Evolutionary conservation across 2,113 vertebrate species (phyloP), one percentile per base, ranked within the genome.

Genomic region (Gulo gulo): DNA sequence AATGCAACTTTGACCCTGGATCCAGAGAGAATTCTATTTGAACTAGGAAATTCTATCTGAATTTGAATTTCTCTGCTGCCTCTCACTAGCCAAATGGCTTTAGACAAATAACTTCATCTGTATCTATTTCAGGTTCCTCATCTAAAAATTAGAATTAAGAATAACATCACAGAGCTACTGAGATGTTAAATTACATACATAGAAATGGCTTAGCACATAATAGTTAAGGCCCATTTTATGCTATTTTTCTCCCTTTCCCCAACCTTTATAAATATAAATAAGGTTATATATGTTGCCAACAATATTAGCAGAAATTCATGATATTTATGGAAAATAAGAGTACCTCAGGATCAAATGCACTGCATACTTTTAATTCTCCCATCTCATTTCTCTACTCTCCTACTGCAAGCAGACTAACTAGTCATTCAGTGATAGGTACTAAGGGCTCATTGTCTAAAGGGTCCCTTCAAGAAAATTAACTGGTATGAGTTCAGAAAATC

Each of bases 381-480:
- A 74, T 74, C 39, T 90, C 20, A 16, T 71, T 85, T 91, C 20
- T 82, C 29, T 14, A 63, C 26, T 92, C 6, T 94, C 36, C 7
- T 63, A 69, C 6, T 57, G 1, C 4, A 88, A 92, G 7, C 50
- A 81, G 3, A 39, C 82, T 63, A 86, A 83, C n/a, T 83, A 91
- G 7, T 91, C 55, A 83, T 73, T 81, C 39, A 76, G 57, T 31
- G 42, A 89, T 36, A 84, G 39, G 4, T 42, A n/a, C 21, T 82
- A 74, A 92, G 12, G 1, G 14, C 45, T 94, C 8, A 83, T 52
- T 81, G 4, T 90, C 24, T 67, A 45, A 95, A 94, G 26, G 71
- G 1, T 87, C 80, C 34, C 79, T 95, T 95, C 59, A 94, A 78
- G 73, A 95, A 96, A 93, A 63, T 34, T 67, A 23, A 52, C 88